These are phyloP conservation scores for Plotosus lineatus DNA, from an alignment of 2,113 vertebrate species.

Conservation along the genomic window DNA sequence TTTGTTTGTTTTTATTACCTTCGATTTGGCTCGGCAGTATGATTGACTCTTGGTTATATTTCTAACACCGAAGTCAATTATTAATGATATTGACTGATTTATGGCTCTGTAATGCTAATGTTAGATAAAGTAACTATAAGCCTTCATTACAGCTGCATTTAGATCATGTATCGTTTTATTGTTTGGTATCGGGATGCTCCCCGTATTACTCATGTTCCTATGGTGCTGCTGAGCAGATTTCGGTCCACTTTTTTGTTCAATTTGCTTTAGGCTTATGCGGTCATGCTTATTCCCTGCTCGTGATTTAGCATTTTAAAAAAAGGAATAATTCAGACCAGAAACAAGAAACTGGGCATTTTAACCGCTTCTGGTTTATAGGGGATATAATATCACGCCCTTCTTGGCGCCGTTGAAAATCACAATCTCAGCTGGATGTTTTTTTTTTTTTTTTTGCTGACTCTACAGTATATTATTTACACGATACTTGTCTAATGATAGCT, in stretches of 20 bases:
- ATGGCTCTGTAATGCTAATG: constrained; percentile 33
- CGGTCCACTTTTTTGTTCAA: constrained; percentile 7
- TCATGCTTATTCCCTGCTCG: background rate
- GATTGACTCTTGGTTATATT: constrained; percentile 30
- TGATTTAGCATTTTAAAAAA: background rate
- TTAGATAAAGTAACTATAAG: constrained; percentile 25
- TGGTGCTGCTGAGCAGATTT: constrained; percentile 34
- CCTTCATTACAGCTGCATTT: constrained; percentile 35
- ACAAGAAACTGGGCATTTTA: background rate
- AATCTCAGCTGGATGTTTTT: background rate
- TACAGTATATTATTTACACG: background rate
- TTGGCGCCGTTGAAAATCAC: background rate
- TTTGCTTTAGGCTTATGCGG: constrained; percentile 6
- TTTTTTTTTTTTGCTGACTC: background rate
- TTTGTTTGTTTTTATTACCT: background rate
- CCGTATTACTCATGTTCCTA: constrained; percentile 20
- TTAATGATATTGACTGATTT: constrained; percentile 1
- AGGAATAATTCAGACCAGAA: background rate
- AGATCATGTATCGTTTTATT: constrained; percentile 26
- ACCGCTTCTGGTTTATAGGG: background rate
- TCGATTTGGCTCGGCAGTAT: constrained; percentile 17
- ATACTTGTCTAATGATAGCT: background rate
- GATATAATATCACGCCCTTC: background rate
- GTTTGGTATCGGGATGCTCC: constrained; percentile 25
- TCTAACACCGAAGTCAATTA: constrained; percentile 29